Conservation (phyloP, 2,888 invertebrate species). For the Acanthoscelides obtectus region DNA sequence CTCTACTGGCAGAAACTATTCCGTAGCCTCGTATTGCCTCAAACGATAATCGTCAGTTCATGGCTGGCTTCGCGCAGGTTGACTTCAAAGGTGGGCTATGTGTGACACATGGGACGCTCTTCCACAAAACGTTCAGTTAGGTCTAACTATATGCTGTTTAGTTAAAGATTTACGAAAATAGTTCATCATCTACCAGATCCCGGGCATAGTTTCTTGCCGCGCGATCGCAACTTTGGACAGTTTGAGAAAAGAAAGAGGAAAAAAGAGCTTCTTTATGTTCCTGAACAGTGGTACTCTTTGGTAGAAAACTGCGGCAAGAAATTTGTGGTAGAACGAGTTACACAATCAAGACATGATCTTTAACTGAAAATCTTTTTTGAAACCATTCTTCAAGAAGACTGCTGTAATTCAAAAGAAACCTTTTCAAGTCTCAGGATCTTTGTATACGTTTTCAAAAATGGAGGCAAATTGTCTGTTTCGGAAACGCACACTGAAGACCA, state of each 20-base stretch:
- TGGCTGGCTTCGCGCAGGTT: too few species aligned
- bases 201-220: constrained; percentile 7
- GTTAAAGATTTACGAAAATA: too few species aligned
- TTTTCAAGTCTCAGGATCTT: constrained; percentile 3
- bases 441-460: constrained; percentile 3
- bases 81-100: too few species aligned
- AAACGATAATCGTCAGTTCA: too few species aligned
- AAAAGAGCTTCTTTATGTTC: constrained; percentile 15
- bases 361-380: constrained; percentile 11
- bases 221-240: constrained; percentile 12
- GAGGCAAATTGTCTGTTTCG: constrained; percentile 5
- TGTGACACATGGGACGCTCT: too few species aligned
- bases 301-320: constrained; percentile 18
- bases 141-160: too few species aligned
- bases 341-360: constrained; percentile 13
- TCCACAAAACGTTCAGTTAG: too few species aligned
- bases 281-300: constrained; percentile 18
- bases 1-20: too few species aligned
- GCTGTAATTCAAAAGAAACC: constrained; percentile 6
- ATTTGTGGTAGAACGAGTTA: constrained; percentile 11
- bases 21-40: too few species aligned
- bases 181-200: too few species aligned
- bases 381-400: constrained; percentile 12
- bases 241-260: constrained; percentile 14
- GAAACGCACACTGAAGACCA: constrained; percentile 1